Percentiles rank a stretch among this genome's conserved stretches.
Evolutionary conservation across 2,797 vertebrate genomes (phyloP).

Genomic region (Lerista edwardsae): DNA sequence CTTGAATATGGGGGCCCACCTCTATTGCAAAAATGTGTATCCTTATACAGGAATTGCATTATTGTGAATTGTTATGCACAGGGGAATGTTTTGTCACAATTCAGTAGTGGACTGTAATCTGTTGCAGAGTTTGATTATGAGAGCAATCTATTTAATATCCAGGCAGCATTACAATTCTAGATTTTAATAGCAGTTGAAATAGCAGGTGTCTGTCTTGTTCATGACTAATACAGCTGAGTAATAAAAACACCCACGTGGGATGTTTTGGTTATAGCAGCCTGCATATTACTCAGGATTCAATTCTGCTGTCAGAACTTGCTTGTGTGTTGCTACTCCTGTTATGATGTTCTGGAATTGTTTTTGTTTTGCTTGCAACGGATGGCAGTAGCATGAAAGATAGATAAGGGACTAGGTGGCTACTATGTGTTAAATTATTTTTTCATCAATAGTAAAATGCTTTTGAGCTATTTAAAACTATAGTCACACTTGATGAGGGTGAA

Average conservation of each 20-base stretch:
- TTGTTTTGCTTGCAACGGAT: constrained; percentile 8
- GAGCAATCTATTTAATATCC: neutral
- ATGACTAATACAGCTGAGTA: neutral
- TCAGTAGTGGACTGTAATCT: neutral
- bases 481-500: neutral
- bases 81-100: neutral
- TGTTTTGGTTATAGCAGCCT: neutral
- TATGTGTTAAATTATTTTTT: neutral
- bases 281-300: neutral
- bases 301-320: neutral
- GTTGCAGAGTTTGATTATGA: neutral
- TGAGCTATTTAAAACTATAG: neutral
- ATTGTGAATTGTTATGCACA: neutral
- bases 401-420: neutral
- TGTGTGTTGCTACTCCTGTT: neutral
- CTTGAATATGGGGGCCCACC: no score
- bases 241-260: neutral
- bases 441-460: neutral
- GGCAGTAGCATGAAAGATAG: neutral
- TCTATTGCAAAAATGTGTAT: neutral
- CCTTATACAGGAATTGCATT: neutral
- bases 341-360: constrained; percentile 2
- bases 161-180: neutral
- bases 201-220: neutral
- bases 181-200: neutral